phyloP scores from a whole-genome alignment of 92 coral and sea anemone genomes.

The Nematostella vectensis region DNA sequence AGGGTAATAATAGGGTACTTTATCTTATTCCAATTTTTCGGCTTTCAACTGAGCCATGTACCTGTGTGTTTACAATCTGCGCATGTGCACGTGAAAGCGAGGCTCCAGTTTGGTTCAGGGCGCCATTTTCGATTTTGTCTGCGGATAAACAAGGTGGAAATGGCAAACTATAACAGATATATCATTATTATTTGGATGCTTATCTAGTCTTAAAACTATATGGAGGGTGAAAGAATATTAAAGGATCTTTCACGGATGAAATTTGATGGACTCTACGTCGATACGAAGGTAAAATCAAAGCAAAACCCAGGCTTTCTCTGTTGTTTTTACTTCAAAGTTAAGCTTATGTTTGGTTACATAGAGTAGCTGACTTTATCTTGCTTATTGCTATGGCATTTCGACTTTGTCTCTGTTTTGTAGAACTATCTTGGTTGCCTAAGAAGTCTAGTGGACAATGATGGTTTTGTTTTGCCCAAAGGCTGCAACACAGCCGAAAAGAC shows the following conservation, averaged over 20 bases:
- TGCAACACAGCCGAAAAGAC: slow-evolving; percentile 47
- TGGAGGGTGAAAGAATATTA: slow-evolving; percentile 83
- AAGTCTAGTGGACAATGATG: slow-evolving; percentile 32
- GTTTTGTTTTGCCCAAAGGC: slow-evolving; percentile 39
- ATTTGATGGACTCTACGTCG: slow-evolving; percentile 57
- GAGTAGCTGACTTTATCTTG: too few species aligned
- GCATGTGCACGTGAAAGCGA: neutral
- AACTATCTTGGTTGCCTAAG: slow-evolving; percentile 50
- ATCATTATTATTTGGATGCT: slow-evolving; percentile 6
- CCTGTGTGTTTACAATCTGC: too few species aligned
- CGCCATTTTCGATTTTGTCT: slow-evolving; percentile 48
- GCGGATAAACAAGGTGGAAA: neutral
- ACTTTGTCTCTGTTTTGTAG: slow-evolving; percentile 26
- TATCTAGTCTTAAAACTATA: neutral
- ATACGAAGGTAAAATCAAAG: slow-evolving; percentile 52
- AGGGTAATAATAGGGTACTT: too few species aligned
- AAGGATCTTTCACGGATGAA: slow-evolving; percentile 46
- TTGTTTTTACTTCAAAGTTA: too few species aligned
- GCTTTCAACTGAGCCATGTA: too few species aligned
- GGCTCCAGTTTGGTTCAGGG: slow-evolving; percentile 7
- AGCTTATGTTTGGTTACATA: too few species aligned
- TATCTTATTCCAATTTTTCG: too few species aligned
- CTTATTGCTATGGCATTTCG: too few species aligned
- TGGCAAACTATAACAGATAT: neutral
- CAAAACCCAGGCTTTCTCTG: neutral